Conservation (phyloP, 2,797 vertebrate species). For the Pseudochirops corinnae region DNA sequence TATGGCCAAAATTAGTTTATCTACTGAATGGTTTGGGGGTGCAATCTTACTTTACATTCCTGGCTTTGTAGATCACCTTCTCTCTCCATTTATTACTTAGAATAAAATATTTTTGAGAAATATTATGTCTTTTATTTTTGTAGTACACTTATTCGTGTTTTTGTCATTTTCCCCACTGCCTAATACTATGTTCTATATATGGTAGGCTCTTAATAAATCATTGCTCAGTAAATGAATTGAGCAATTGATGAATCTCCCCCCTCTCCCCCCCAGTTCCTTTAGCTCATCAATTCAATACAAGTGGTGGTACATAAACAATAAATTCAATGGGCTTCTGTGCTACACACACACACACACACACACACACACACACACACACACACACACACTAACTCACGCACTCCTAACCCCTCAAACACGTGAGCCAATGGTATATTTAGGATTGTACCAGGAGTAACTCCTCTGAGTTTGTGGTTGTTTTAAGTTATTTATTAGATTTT, state of each 20-base stretch:
- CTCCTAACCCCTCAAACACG: neutral
- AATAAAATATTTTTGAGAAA: slow-evolving; percentile 59
- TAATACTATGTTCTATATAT: neutral
- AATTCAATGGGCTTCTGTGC: slow-evolving; percentile 18
- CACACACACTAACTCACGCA: too few species aligned
- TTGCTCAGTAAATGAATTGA: slow-evolving; percentile 2
- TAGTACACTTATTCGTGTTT: neutral
- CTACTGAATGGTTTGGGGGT: slow-evolving; percentile 76
- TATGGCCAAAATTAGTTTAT: slow-evolving; percentile 67
- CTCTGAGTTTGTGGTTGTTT: slow-evolving; percentile 6
- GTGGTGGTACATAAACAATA: slow-evolving; percentile 14
- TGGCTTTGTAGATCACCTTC: slow-evolving; percentile 72
- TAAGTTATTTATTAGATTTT: neutral
- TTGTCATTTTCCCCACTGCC: neutral
- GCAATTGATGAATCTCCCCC: neutral
- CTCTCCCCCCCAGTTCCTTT: slow-evolving; percentile 4
- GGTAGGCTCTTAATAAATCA: neutral
- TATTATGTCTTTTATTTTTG: neutral
- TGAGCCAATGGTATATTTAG: neutral
- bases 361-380: neutral
- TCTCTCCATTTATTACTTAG: slow-evolving; percentile 67
- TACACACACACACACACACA: neutral
- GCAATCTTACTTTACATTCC: slow-evolving; percentile 62
- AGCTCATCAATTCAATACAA: slow-evolving; percentile 55
- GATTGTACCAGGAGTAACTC: slow-evolving; percentile 23